Base-by-base conservation (phyloP, 1,140 invertebrate species). In the Drosophila dunni region DNA sequence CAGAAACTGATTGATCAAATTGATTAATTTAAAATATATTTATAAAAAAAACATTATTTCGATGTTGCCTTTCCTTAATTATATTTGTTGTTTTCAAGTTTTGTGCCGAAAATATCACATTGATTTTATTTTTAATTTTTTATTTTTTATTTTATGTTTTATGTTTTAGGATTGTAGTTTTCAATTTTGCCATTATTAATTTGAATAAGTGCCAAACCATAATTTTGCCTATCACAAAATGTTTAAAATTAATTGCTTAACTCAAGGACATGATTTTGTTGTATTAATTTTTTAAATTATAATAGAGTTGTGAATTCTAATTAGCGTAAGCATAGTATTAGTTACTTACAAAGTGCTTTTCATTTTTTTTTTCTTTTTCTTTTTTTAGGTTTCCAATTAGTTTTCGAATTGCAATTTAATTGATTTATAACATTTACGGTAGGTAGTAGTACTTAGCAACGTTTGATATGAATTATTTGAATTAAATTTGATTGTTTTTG, bases 171-270 rank as follows among this genome's bases (percentile, higher is more conserved):
- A 20, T 20, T 20, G 17, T 20, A 20, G 17, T 45, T 56, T 38
- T 58, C 62, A 33, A 67, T 79, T 45, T 34, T 54, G 11, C 11
- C 40, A 13, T 54, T 56, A 64, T 71, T 50, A 54, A 53, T 46
- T 75, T 72, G 40, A 69, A 74, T 73, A 62, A 63, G 84, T 76
- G 85, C 77, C 84, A 79, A 88, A 89, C 73, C 69, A 78, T 57
- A 91, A 91, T 91, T 91, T 91, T 90, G 90, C 61, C 24, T 84
- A 91, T 91, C 90, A 91, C 90, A 91, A 91, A 91, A 91, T 91
- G 90, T 91, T 90, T 78, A 91, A 91, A 91, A 90, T 90, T 77
- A 85, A 80, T 78, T 81, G 78, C 62, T 46, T 61, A 68, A 51
- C 57, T 57, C 60, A 45, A 34, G 75, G 64, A 66, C 60, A 70